These are phyloP conservation scores for Pyrochroa serraticornis DNA, from an alignment of 2,888 invertebrate genomes.

Conservation along the genomic window DNA sequence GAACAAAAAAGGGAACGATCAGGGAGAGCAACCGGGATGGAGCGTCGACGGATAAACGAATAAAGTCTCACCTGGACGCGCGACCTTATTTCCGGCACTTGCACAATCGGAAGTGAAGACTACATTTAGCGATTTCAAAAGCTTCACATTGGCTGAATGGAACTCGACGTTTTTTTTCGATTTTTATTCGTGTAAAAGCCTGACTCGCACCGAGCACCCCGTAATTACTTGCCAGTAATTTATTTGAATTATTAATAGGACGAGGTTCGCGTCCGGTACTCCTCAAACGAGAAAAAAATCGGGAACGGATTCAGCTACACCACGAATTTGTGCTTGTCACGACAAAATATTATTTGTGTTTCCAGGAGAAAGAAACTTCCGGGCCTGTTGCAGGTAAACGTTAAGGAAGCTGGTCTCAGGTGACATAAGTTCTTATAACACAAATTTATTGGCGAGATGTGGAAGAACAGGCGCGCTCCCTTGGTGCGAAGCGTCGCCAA, in stretches of 20 bases:
- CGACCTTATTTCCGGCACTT: slow-evolving; percentile 47
- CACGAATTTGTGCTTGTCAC: slow-evolving; percentile 4
- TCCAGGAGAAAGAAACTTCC: background rate
- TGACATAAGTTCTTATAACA: slow-evolving; percentile 32
- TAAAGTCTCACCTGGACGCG: slow-evolving; percentile 32
- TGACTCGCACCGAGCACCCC: background rate
- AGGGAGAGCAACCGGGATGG: slow-evolving; percentile 15
- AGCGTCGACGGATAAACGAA: slow-evolving; percentile 17
- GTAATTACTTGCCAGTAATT: slow-evolving; percentile 17
- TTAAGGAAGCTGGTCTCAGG: slow-evolving; percentile 30
- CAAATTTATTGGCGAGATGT: slow-evolving; percentile 30
- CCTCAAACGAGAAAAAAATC: background rate
- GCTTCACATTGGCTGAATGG: slow-evolving; percentile 17
- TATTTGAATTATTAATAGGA: slow-evolving; percentile 1
- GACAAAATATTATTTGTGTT: slow-evolving; percentile 13
- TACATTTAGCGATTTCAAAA: slow-evolving; percentile 37
- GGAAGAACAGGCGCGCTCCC: slow-evolving; percentile 21
- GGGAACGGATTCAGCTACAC: background rate
- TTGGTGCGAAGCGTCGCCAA: background rate
- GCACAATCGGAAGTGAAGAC: slow-evolving; percentile 44
- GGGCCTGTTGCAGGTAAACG: slow-evolving; percentile 20
- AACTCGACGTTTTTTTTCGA: slow-evolving; percentile 25
- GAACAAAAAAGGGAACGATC: slow-evolving; percentile 1
- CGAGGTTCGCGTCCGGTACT: background rate
- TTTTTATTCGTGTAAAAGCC: background rate